Evolutionary conservation across 2,888 invertebrate genomes (phyloP).

Genomic region (Pteria penguin): DNA sequence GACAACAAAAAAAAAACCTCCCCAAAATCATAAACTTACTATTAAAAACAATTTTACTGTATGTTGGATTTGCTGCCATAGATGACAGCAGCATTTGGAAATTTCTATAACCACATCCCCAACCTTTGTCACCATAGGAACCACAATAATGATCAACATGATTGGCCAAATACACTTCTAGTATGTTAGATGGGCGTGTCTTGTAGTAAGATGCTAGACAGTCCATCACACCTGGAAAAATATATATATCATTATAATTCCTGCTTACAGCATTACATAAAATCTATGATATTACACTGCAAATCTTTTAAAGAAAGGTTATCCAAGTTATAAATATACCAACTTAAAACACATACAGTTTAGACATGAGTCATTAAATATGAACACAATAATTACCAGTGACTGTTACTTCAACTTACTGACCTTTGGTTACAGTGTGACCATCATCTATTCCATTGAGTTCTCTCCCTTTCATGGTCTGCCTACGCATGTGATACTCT

Average conservation of each 20-base stretch:
- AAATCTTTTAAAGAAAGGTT: too few relatives aligned
- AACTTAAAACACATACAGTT: too few relatives aligned
- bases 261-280: too few relatives aligned
- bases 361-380: too few relatives aligned
- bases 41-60: slow-evolving; percentile 83
- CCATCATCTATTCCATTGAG: slow-evolving; percentile 90
- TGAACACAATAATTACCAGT: too few relatives aligned
- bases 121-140: slow-evolving; percentile 93
- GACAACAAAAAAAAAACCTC: too few relatives aligned
- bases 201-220: slow-evolving; percentile 73
- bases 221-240: slow-evolving; percentile 21
- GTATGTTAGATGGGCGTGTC: slow-evolving; percentile 82
- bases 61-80: slow-evolving; percentile 86
- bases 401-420: too few relatives aligned
- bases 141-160: slow-evolving; percentile 92
- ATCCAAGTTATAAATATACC: too few relatives aligned
- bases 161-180: slow-evolving; percentile 87
- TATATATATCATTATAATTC: too few relatives aligned
- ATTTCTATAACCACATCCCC: slow-evolving; percentile 96
- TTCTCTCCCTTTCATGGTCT: slow-evolving; percentile 88
- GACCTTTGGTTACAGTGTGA: slow-evolving; percentile 89
- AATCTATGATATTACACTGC: too few relatives aligned
- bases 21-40: too few relatives aligned
- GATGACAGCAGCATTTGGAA: slow-evolving; percentile 95
- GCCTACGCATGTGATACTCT: slow-evolving; percentile 91